Conservation (phyloP, 35 echinoderm and acorn worm genomes). For the Holothuria glaberrima region DNA sequence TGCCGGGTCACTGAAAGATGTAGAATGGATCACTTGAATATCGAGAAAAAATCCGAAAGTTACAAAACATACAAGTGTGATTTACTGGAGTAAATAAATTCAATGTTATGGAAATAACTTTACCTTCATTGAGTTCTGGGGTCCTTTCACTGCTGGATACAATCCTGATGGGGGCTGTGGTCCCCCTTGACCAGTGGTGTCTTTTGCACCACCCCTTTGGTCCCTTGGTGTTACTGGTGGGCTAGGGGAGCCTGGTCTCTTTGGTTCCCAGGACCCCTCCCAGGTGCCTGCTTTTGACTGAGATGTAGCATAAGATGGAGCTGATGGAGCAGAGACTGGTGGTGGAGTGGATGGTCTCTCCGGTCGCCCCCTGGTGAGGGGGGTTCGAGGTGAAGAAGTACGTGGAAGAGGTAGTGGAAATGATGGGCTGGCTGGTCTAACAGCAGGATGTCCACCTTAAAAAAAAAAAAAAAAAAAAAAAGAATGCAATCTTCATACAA, state of each 20-base stretch:
- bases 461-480: not conserved
- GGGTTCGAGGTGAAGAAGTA: conserved; percentile 33
- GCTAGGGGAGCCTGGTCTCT: conserved; percentile 31
- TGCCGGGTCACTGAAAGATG: no score
- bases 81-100: no score
- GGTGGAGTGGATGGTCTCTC: conserved; percentile 20
- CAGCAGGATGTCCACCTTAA: conserved; percentile 15
- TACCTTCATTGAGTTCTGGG: conserved; percentile 17
- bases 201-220: not conserved
- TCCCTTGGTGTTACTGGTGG: conserved; percentile 47
- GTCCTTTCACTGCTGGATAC: conserved; percentile 19
- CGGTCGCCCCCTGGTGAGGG: conserved; percentile 26
- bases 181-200: not conserved
- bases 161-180: conserved; percentile 1
- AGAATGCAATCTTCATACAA: no score
- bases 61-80: no score
- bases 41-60: no score
- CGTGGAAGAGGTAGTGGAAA: conserved; percentile 13
- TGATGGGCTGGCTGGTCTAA: conserved; percentile 41
- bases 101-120: not conserved
- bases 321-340: not conserved
- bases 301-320: not conserved
- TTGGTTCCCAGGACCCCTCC: conserved; percentile 50
- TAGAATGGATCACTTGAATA: no score
- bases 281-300: not conserved